Percentiles rank a stretch among this genome's conserved stretches.
Evolutionary conservation across 92 coral and sea anemone genomes (phyloP).

Genomic region (Metridium senile): DNA sequence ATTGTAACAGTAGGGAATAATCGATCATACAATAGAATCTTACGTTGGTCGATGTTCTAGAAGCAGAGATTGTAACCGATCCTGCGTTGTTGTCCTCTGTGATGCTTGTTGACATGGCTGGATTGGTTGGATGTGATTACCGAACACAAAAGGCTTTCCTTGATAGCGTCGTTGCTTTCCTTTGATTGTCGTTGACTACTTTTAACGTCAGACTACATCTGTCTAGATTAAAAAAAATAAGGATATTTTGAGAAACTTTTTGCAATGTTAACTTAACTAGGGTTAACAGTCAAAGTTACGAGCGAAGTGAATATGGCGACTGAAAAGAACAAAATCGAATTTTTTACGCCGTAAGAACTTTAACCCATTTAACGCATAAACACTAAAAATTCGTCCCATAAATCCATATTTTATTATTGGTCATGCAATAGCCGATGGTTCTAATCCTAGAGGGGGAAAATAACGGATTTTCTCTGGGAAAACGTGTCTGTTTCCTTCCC

Average conservation of each 20-base stretch:
- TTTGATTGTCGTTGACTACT: slow-evolving; percentile 19
- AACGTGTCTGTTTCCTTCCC: slow-evolving; percentile 39
- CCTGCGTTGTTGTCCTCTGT: slow-evolving; percentile 38
- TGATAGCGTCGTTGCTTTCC: slow-evolving; percentile 25
- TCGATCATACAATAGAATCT: slow-evolving; percentile 30
- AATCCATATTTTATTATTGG: slow-evolving; percentile 21
- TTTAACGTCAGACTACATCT: slow-evolving; percentile 30
- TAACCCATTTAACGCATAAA: slow-evolving; percentile 44
- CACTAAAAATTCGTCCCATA: slow-evolving; percentile 17
- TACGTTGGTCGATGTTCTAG: slow-evolving; percentile 44
- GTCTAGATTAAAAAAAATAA: slow-evolving; percentile 22
- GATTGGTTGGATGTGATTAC: slow-evolving; percentile 36
- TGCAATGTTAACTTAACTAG: background rate
- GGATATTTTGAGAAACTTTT: background rate
- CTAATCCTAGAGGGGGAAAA: background rate
- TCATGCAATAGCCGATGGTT: background rate
- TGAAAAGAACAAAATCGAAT: slow-evolving; percentile 29
- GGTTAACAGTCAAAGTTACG: slow-evolving; percentile 3
- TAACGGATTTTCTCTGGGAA: slow-evolving; percentile 16
- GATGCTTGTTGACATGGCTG: slow-evolving; percentile 40
- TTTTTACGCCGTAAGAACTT: slow-evolving; percentile 16
- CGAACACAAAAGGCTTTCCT: slow-evolving; percentile 34
- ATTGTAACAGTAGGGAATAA: slow-evolving; percentile 32
- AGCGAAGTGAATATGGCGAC: slow-evolving; percentile 34
- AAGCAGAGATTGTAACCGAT: slow-evolving; percentile 30